Percentiles rank a stretch among this genome's conserved stretches.
Conservation (phyloP, 2,113 vertebrate genomes). For the Crotophaga sulcirostris region DNA sequence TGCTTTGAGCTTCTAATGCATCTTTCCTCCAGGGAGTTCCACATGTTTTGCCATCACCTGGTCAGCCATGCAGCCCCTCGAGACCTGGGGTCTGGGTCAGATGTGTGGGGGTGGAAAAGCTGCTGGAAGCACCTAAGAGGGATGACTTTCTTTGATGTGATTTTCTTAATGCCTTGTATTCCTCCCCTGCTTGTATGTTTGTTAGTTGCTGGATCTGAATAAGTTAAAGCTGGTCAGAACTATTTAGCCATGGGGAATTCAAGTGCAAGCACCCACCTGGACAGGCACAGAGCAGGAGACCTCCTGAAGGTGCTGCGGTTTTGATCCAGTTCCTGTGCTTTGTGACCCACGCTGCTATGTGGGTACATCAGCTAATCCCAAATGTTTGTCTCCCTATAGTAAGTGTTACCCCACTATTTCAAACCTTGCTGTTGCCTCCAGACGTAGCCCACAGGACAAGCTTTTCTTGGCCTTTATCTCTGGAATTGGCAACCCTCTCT, state of each 20-base stretch:
- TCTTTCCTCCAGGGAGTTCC: too few species aligned
- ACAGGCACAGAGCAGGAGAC: fast-evolving
- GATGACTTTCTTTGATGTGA: not conserved
- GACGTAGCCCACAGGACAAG: not conserved
- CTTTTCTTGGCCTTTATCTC: not conserved
- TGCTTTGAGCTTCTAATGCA: not conserved
- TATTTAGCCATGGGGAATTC: fast-evolving
- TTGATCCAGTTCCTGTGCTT: fast-evolving
- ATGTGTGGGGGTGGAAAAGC: not conserved
- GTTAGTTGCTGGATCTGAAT: fast-evolving
- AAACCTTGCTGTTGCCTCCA: not conserved
- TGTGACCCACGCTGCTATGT: fast-evolving
- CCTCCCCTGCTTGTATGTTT: not conserved
- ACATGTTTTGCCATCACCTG: not conserved
- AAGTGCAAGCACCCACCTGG: fast-evolving
- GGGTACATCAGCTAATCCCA: not conserved
- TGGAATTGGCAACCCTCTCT: not conserved
- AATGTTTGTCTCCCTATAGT: fast-evolving
- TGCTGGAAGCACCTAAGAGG: not conserved
- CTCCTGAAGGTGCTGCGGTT: not conserved
- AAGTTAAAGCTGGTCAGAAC: not conserved
- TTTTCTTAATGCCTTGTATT: not conserved
- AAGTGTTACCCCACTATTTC: not conserved
- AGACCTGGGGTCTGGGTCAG: not conserved
- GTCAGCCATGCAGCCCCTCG: not conserved